Conservation (phyloP, 2,888 invertebrate species). For the Cheilosia urbana region DNA sequence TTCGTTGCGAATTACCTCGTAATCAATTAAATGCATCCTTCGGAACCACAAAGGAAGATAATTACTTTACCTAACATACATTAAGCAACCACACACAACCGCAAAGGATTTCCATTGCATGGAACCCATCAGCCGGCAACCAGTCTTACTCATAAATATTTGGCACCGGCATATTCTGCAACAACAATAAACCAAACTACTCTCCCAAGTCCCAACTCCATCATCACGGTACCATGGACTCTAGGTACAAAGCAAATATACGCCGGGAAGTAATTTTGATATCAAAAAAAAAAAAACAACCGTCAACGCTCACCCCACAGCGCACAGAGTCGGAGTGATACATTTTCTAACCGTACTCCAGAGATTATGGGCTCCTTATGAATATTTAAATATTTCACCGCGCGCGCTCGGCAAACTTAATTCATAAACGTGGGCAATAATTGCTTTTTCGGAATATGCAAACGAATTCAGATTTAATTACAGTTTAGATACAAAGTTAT, state of each 20-base stretch:
- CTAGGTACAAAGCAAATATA: slow-evolving; percentile 8
- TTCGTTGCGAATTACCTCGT: neutral
- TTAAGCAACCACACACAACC: neutral
- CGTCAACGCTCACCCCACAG: slow-evolving; percentile 28
- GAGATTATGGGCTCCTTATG: slow-evolving; percentile 70
- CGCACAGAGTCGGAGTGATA: slow-evolving; percentile 39
- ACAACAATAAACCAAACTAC: slow-evolving; percentile 7
- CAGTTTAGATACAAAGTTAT: slow-evolving; percentile 73
- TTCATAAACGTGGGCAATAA: slow-evolving; percentile 73
- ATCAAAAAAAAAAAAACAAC: slow-evolving; percentile 26
- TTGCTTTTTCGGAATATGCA: slow-evolving; percentile 74
- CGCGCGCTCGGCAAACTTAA: slow-evolving; percentile 62
- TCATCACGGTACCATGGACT: neutral
- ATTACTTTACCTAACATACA: slow-evolving; percentile 11
- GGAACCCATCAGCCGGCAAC: neutral
- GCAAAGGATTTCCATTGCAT: slow-evolving; percentile 9
- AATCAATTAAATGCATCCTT: slow-evolving; percentile 15
- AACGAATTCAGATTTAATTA: slow-evolving; percentile 75
- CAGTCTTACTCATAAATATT: slow-evolving; percentile 22
- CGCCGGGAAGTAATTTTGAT: slow-evolving; percentile 34
- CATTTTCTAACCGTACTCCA: slow-evolving; percentile 67
- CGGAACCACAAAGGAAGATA: neutral
- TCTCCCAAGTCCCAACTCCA: neutral
- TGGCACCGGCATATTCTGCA: neutral
- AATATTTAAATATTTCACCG: slow-evolving; percentile 73